A percentile compares a stretch with the other conserved stretches of the same genome.
Evolutionary conservation across 1,140 invertebrate species (phyloP).

Genomic region (Musca domestica): DNA sequence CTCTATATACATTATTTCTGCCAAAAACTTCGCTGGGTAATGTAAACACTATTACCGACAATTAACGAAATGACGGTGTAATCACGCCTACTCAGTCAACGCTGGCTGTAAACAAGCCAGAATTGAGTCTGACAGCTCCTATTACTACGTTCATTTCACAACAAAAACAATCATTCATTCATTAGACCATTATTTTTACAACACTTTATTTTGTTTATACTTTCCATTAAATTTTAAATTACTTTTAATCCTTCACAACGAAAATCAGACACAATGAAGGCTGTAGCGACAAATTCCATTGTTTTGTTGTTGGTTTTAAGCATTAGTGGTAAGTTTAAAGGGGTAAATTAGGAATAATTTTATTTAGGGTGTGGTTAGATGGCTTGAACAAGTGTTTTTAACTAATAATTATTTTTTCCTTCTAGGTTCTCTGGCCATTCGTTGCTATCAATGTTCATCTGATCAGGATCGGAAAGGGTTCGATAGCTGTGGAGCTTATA

Average conservation of each 20-base stretch:
- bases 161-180: conserved; percentile 6
- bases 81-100: background rate
- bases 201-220: background rate
- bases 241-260: no score
- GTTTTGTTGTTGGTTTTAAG: background rate
- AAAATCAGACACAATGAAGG: background rate
- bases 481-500: conserved; percentile 86
- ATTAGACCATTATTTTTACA: background rate
- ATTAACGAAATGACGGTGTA: background rate
- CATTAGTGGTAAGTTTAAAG: conserved; percentile 9
- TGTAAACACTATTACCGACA: background rate
- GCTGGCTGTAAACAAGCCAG: background rate
- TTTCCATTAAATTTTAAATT: no score
- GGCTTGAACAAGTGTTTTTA: background rate
- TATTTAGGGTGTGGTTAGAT: conserved; percentile 22
- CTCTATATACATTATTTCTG: background rate
- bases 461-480: conserved; percentile 69
- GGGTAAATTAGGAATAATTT: background rate
- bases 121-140: background rate
- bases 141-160: background rate
- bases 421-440: conserved; percentile 55
- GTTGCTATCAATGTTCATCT: conserved; percentile 87
- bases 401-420: background rate
- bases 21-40: background rate
- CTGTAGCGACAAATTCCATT: background rate